phyloP scores from a whole-genome alignment of 2,888 invertebrate genomes.

The Chaetoderma sp. region DNA sequence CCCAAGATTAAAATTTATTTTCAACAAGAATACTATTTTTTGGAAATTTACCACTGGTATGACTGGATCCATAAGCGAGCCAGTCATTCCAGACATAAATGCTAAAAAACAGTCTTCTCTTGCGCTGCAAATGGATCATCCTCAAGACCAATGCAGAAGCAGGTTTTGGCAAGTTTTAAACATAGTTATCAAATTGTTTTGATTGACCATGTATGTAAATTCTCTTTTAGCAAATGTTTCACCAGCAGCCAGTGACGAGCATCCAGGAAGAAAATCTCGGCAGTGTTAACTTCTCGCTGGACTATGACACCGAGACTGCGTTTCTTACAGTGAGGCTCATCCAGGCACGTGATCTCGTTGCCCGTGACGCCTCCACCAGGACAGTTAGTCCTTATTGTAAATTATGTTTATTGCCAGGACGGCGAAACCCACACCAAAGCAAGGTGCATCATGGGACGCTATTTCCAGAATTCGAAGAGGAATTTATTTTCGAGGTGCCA shows the following conservation, averaged over 20 bases:
- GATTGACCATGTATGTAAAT: no score
- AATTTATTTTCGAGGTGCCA: conserved; percentile 77
- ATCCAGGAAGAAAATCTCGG: conserved; percentile 73
- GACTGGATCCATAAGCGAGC: no score
- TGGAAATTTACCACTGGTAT: no score
- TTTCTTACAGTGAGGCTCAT: conserved; percentile 77
- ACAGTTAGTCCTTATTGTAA: conserved; percentile 76
- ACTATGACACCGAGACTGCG: conserved; percentile 76
- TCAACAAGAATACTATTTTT: no score
- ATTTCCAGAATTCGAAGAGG: conserved; percentile 79
- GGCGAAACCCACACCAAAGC: conserved; percentile 52
- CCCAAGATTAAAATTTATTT: no score
- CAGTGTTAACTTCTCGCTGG: conserved; percentile 75
- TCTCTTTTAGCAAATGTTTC: conserved; percentile 21
- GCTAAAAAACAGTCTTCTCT: no score
- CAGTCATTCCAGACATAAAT: no score
- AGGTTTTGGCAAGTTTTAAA: no score
- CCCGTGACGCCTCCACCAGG: conserved; percentile 58
- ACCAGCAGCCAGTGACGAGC: conserved; percentile 55
- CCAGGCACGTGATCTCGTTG: conserved; percentile 73
- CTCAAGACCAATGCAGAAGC: no score
- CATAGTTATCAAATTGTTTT: no score
- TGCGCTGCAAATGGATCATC: no score
- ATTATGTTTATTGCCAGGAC: conserved; percentile 93
- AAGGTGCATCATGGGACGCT: conserved; percentile 76